Conservation (phyloP, 2,797 vertebrate species). For the Linurgus olivaceus region DNA sequence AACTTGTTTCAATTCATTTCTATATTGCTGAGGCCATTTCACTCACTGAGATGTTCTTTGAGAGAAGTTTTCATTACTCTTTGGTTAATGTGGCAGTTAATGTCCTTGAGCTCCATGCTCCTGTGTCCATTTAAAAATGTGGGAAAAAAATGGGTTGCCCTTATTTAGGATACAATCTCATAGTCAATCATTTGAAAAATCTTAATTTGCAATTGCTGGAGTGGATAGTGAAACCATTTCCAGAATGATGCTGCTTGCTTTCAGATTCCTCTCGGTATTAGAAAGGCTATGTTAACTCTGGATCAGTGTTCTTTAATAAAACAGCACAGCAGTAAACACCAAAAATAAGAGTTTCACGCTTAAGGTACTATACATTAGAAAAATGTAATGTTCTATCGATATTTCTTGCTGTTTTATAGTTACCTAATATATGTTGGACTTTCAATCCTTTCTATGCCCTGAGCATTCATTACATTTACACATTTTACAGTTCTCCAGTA, state of each 20-base stretch:
- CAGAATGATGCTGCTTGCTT: slow-evolving; percentile 27
- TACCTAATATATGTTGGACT: slow-evolving; percentile 75
- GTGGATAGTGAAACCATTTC: slow-evolving; percentile 39
- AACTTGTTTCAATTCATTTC: slow-evolving; percentile 76
- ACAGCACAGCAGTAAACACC: slow-evolving; percentile 69
- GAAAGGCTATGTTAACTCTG: slow-evolving; percentile 60
- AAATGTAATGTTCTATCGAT: slow-evolving; percentile 63
- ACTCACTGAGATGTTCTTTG: slow-evolving; percentile 74
- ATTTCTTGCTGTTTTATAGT: slow-evolving; percentile 75
- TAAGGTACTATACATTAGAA: slow-evolving; percentile 67
- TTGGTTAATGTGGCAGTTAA: slow-evolving; percentile 80
- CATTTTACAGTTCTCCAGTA: slow-evolving; percentile 76
- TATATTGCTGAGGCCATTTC: slow-evolving; percentile 66
- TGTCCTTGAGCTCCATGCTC: slow-evolving; percentile 67
- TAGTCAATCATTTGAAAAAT: slow-evolving; percentile 40
- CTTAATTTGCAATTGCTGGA: slow-evolving; percentile 41
- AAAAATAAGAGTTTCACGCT: slow-evolving; percentile 65
- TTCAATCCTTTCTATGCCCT: slow-evolving; percentile 66
- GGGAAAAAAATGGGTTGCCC: slow-evolving; percentile 5
- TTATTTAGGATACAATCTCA: slow-evolving; percentile 33
- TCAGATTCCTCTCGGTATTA: not conserved
- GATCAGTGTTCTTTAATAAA: slow-evolving; percentile 69
- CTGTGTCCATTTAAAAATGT: slow-evolving; percentile 66
- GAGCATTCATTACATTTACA: slow-evolving; percentile 73
- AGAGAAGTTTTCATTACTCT: slow-evolving; percentile 77